phyloP scores from a whole-genome alignment of 2,797 vertebrate genomes.

The Zenarchopterus dispar region DNA sequence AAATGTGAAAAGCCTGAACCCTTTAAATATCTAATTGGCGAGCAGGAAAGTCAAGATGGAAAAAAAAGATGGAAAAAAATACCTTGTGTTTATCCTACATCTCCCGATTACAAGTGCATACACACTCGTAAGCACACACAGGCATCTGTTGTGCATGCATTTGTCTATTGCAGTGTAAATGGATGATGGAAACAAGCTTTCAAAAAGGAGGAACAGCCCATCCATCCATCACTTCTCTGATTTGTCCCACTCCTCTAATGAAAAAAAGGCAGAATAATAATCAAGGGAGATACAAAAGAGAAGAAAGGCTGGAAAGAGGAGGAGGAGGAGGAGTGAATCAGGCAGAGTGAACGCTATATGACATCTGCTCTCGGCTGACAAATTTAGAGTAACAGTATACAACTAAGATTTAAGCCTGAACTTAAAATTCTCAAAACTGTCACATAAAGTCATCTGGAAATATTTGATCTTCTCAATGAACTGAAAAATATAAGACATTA shows the following conservation, averaged over 20 bases:
- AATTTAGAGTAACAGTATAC: not conserved
- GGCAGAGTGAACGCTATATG: constrained; percentile 3
- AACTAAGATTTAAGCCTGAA: constrained; percentile 37
- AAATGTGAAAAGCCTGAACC: constrained; percentile 45
- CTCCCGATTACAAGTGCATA: constrained; percentile 1
- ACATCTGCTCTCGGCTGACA: not conserved
- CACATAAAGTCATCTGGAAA: constrained; percentile 16
- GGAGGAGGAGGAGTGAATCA: not conserved
- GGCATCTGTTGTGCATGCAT: constrained; percentile 23
- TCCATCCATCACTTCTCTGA: constrained; percentile 51
- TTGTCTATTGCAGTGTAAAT: constrained; percentile 5
- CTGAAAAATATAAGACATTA: not conserved
- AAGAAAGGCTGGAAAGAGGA: constrained; percentile 1
- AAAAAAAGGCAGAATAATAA: constrained; percentile 12
- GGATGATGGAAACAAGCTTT: constrained; percentile 7
- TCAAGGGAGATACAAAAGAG: constrained; percentile 19
- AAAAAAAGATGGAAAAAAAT: constrained; percentile 6
- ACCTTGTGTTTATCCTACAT: constrained; percentile 19
- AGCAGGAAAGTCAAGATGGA: not conserved
- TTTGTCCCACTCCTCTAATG: constrained; percentile 41
- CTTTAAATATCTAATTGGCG: constrained; percentile 48
- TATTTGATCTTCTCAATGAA: constrained; percentile 17
- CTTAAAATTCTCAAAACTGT: not conserved
- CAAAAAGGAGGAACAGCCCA: constrained; percentile 26
- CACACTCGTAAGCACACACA: not conserved